Conservation (phyloP, 2,888 invertebrate genomes). For the Apodemia mormo region DNA sequence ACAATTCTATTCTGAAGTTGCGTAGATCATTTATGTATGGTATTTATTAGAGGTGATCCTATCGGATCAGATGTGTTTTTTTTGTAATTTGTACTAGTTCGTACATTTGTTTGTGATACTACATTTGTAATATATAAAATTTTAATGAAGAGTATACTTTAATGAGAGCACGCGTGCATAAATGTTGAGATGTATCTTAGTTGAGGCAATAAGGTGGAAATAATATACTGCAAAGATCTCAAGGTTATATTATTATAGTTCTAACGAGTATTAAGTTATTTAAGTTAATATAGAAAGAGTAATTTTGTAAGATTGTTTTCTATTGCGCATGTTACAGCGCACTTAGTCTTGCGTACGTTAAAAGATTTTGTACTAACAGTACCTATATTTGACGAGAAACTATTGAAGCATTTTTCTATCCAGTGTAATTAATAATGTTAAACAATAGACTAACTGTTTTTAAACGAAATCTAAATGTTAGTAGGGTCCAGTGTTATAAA, state of each 20-base stretch:
- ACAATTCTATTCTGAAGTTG: constrained; percentile 79
- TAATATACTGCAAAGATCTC: constrained; percentile 75
- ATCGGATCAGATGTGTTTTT: constrained; percentile 65
- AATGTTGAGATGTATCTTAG: constrained; percentile 55
- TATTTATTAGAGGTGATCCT: constrained; percentile 76
- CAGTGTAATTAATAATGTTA: constrained; percentile 74
- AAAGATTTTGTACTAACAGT: constrained; percentile 60
- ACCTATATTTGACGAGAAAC: constrained; percentile 55
- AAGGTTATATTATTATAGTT: constrained; percentile 78
- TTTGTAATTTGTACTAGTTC: constrained; percentile 78
- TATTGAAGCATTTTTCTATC: constrained; percentile 73
- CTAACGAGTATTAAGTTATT: constrained; percentile 82
- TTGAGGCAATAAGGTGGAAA: constrained; percentile 55
- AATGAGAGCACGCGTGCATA: constrained; percentile 70
- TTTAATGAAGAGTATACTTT: constrained; percentile 74
- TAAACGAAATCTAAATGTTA: constrained; percentile 78
- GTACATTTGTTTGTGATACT: constrained; percentile 83
- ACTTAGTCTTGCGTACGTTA: constrained; percentile 60
- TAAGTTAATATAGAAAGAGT: constrained; percentile 79
- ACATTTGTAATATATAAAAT: constrained; percentile 81
- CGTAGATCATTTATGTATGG: constrained; percentile 74
- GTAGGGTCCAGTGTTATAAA: constrained; percentile 80
- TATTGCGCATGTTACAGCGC: constrained; percentile 59
- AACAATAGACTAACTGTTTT: constrained; percentile 77
- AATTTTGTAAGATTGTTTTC: constrained; percentile 78